These are phyloP conservation scores for Zaprionus obscuricornis DNA, from an alignment of 2,888 invertebrate species.

Conservation along the genomic window DNA sequence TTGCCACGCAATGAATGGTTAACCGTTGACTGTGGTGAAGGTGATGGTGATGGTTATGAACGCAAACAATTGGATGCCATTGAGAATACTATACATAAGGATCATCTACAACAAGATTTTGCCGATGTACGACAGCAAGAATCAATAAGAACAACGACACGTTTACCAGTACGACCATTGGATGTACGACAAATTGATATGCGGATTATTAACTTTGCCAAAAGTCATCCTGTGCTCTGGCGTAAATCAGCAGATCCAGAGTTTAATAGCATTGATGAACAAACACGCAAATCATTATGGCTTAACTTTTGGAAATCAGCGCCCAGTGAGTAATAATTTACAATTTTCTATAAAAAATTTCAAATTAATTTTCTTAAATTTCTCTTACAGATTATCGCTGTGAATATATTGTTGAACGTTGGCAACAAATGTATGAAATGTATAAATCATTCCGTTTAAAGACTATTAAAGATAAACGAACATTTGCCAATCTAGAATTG, in stretches of 20 bases:
- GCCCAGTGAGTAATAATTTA: slow-evolving; percentile 51
- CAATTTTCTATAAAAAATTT: neutral
- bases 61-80: slow-evolving; percentile 75
- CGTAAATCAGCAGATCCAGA: slow-evolving; percentile 75
- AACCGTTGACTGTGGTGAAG: slow-evolving; percentile 76
- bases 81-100: slow-evolving; percentile 63
- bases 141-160: neutral
- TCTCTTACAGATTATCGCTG: slow-evolving; percentile 54
- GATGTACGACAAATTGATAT: slow-evolving; percentile 72
- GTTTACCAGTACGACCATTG: slow-evolving; percentile 54
- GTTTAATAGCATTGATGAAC: slow-evolving; percentile 75
- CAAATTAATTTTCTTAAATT: neutral
- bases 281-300: slow-evolving; percentile 75
- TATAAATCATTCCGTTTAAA: slow-evolving; percentile 80
- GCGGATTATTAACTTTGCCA: slow-evolving; percentile 80
- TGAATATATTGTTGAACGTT: slow-evolving; percentile 77
- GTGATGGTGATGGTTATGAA: slow-evolving; percentile 71
- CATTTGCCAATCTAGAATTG: slow-evolving; percentile 71
- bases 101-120: slow-evolving; percentile 4
- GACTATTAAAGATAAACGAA: slow-evolving; percentile 70
- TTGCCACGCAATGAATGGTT: slow-evolving; percentile 69
- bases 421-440: slow-evolving; percentile 81
- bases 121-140: slow-evolving; percentile 2
- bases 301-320: slow-evolving; percentile 74
- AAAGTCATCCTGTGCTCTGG: slow-evolving; percentile 80